Evolutionary conservation across 2,888 invertebrate species (phyloP).

Genomic region (Netelia fuscicornis): DNA sequence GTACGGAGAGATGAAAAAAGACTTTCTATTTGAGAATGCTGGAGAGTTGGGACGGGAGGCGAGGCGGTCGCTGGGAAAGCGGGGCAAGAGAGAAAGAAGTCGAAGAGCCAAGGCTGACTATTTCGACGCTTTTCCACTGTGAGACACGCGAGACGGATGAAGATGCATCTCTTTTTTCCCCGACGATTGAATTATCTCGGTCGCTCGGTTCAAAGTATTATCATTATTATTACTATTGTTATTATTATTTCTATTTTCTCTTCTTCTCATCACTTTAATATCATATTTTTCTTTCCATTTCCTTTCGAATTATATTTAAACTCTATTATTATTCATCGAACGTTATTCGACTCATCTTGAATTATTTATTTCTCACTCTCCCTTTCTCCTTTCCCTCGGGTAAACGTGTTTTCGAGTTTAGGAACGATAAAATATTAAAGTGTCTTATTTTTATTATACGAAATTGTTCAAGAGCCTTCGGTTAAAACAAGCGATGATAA

Average conservation of each 20-base stretch:
- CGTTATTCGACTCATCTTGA: neutral
- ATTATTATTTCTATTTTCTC: neutral
- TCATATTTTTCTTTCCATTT: constrained; percentile 5
- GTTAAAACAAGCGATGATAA: neutral
- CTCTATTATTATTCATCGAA: constrained; percentile 20
- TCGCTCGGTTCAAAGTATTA: constrained; percentile 17
- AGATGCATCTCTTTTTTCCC: constrained; percentile 36
- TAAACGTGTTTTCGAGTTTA: constrained; percentile 19
- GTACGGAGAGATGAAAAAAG: constrained; percentile 15
- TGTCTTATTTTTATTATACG: neutral
- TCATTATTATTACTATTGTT: neutral
- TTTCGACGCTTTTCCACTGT: constrained; percentile 17
- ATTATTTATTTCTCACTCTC: constrained; percentile 14
- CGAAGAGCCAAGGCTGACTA: constrained; percentile 1
- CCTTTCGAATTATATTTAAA: neutral
- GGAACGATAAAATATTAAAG: neutral
- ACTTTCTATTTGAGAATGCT: constrained; percentile 25
- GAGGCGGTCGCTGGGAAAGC: too few relatives aligned
- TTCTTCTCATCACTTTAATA: neutral
- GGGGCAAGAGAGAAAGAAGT: neutral
- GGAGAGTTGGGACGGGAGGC: too few relatives aligned
- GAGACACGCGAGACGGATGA: constrained; percentile 18
- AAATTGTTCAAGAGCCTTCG: too few relatives aligned
- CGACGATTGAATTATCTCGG: constrained; percentile 58
- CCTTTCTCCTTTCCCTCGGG: neutral